Evolutionary conservation across 2,797 vertebrate genomes (phyloP).

Genomic region (Gymnothorax reevesii): DNA sequence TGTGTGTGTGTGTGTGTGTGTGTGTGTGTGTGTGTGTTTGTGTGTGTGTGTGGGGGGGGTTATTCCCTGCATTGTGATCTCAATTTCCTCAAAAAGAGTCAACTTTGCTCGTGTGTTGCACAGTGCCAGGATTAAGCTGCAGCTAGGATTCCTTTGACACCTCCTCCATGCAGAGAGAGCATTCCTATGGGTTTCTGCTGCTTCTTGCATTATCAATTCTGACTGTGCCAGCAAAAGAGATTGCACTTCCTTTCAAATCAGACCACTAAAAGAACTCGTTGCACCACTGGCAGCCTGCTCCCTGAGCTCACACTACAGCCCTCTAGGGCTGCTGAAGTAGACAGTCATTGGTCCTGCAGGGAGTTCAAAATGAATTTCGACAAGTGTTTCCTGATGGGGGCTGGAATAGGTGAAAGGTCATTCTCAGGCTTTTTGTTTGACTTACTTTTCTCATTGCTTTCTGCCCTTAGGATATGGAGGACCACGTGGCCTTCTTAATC

Average conservation of each 20-base stretch:
- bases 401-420: background rate
- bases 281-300: background rate
- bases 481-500: constrained; percentile 93
- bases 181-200: background rate
- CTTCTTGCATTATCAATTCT: background rate
- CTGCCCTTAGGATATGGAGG: constrained; percentile 81
- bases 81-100: background rate
- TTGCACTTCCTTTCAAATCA: background rate
- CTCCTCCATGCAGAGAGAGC: background rate
- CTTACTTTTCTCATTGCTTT: constrained; percentile 26
- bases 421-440: background rate
- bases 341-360: background rate
- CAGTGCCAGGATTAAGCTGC: background rate
- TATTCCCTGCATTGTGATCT: background rate
- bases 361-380: background rate
- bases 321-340: background rate
- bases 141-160: background rate
- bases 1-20: background rate
- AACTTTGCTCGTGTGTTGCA: background rate
- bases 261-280: background rate
- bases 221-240: background rate
- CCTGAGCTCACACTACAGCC: background rate
- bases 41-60: background rate
- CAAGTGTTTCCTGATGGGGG: background rate
- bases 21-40: background rate